Conservation (phyloP, 1,140 invertebrate genomes). For the Dolichoris vasculosae region DNA sequence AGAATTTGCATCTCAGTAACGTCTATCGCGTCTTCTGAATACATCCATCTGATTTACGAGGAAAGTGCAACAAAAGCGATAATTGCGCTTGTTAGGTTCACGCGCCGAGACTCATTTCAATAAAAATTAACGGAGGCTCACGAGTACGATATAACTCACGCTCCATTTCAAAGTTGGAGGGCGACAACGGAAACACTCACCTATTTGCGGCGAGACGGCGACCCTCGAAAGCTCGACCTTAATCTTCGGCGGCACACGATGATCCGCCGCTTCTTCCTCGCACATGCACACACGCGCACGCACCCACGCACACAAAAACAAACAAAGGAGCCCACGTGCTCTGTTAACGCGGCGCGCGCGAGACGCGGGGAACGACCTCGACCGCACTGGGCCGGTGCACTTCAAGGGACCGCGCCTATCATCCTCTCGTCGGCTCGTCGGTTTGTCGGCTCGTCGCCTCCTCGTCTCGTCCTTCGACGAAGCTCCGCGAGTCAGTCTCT, state of each 20-base stretch:
- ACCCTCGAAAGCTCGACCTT: constrained; percentile 24
- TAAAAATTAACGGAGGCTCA: too few species aligned
- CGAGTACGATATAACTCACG: too few species aligned
- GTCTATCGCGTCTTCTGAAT: not conserved
- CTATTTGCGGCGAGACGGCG: constrained; percentile 6
- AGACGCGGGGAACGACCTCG: not conserved
- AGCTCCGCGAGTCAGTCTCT: not conserved
- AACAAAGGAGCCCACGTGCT: not conserved
- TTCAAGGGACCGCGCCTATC: not conserved
- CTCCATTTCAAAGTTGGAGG: too few species aligned
- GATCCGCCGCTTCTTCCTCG: not conserved
- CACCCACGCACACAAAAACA: not conserved
- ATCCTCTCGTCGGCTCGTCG: not conserved
- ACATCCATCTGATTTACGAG: not conserved
- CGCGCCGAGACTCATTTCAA: too few species aligned
- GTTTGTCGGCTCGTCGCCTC: too few species aligned
- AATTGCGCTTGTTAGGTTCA: not conserved
- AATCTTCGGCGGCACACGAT: constrained; percentile 29
- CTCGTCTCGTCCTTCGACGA: not conserved
- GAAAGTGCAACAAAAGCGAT: not conserved
- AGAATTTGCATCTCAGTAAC: too few species aligned
- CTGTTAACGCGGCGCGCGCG: not conserved
- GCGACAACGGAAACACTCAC: constrained; percentile 2
- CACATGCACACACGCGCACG: not conserved
- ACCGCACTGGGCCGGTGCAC: too few species aligned